Evolutionary conservation across 2,113 vertebrate genomes (phyloP), one percentile per base, ranked within the genome.

Genomic region (Carettochelys insculpta): DNA sequence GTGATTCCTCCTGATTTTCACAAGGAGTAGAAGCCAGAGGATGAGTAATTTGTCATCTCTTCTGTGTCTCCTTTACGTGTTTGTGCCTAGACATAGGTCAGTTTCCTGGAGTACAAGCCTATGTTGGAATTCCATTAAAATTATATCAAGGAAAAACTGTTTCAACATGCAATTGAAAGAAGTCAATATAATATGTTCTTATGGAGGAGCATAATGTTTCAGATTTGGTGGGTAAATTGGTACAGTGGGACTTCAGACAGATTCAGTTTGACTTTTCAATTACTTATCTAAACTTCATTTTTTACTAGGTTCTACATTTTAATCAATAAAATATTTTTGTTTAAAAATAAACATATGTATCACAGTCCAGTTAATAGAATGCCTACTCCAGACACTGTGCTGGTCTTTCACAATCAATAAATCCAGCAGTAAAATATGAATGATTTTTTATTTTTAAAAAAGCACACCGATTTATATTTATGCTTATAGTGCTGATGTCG

Each of bases 401-500:
- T 19, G 53, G 11, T 90, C 75, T 88, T 96, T 87, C 61, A 50
- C 88, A 95, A 8, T 82, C 90, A 94, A 94, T 96, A 94, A 92
- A 95, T 93, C 81, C 79, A 77, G 54, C 91, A 90, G 22, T 94
- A 92, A 95, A 97, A 95, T 92, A 95, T 83, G 82, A 86, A 89
- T 52, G 92, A 97, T 97, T n/a, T n/a, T n/a, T n/a, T n/a, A n/a
- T n/a, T n/a, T n/a, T 95, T 90, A 92, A 94, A 89, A 93, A 73
- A 13, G 4, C 4, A 31, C 19, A 14, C 80, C 52, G 94, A 96
- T 94, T 96, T 95, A 90, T 96, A 92, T 97, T 94, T 96, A 93
- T 82, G 94, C 94, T 93, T 94, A 96, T 94, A 93, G 91, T 85
- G 86, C 95, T 93, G 81, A 89, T 92, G 96, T 96, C 96, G 97